Percentiles rank a stretch among this genome's conserved stretches.
Conservation (phyloP, 2,797 vertebrate genomes). For the Calcarius lapponicus region DNA sequence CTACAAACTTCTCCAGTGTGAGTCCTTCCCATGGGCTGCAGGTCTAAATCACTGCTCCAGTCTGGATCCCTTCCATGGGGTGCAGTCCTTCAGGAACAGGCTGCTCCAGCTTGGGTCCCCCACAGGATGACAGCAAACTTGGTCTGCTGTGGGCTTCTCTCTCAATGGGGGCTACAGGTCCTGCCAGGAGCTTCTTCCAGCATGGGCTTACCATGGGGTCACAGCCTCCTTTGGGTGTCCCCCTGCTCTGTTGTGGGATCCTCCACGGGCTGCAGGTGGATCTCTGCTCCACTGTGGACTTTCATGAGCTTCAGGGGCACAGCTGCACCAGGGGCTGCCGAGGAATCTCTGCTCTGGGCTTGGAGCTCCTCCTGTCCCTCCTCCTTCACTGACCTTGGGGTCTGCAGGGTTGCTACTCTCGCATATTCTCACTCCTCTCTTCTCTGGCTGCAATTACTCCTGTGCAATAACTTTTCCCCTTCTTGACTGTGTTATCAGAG, state of each 20-base stretch:
- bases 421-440: not conserved
- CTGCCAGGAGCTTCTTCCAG: not conserved
- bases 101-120: not conserved
- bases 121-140: not conserved
- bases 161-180: not conserved
- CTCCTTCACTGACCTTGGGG: not conserved
- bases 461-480: not conserved
- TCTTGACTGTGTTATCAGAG: not conserved
- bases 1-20: not conserved
- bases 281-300: not conserved
- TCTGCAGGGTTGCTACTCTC: not conserved
- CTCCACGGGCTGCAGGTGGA: not conserved
- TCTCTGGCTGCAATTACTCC: not conserved
- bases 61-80: not conserved
- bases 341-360: not conserved
- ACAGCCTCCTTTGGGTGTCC: not conserved
- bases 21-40: not conserved
- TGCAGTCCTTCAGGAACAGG: not conserved
- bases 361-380: not conserved
- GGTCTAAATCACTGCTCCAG: not conserved
- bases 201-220: not conserved
- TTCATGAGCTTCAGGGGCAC: not conserved
- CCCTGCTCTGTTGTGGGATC: too few species aligned
- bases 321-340: not conserved
- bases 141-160: not conserved